A percentile compares a stretch with the other conserved stretches of the same genome.
Conservation (phyloP, 2,113 vertebrate genomes). For the Hyaena hyaena region DNA sequence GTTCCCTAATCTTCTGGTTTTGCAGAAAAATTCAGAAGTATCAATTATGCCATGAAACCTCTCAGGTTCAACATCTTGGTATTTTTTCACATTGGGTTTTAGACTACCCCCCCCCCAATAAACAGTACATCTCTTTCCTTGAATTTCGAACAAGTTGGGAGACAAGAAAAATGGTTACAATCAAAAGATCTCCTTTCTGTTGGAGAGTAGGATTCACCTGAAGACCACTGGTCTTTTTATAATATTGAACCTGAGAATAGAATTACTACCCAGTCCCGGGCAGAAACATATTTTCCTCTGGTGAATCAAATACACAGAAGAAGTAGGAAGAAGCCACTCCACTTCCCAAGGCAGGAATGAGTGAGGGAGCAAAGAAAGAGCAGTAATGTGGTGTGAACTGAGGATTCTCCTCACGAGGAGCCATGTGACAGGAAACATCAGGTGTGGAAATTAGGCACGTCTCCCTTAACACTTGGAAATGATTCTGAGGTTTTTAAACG, state of each 20-base stretch:
- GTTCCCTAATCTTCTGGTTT: neutral
- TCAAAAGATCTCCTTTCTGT: neutral
- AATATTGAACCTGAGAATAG: constrained; percentile 10
- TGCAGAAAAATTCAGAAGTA: neutral
- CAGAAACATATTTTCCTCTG: neutral
- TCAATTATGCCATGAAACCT: neutral
- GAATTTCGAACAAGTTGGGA: neutral
- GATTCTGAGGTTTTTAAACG: neutral
- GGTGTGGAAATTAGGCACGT: neutral
- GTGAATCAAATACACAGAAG: neutral
- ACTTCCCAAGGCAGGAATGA: neutral
- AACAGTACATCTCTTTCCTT: neutral
- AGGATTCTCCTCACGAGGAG: neutral
- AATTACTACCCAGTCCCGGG: neutral
- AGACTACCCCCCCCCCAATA: neutral
- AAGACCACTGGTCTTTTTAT: neutral
- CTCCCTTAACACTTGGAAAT: neutral
- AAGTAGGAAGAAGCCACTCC: neutral
- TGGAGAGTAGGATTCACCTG: neutral
- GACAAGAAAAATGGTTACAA: neutral
- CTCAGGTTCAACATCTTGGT: neutral
- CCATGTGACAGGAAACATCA: neutral
- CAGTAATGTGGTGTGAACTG: neutral
- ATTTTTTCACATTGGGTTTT: neutral
- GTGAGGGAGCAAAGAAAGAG: neutral